Evolutionary conservation across 2,113 vertebrate species (phyloP), one percentile per base, ranked within the genome.

Genomic region (Orthonyx spaldingii): DNA sequence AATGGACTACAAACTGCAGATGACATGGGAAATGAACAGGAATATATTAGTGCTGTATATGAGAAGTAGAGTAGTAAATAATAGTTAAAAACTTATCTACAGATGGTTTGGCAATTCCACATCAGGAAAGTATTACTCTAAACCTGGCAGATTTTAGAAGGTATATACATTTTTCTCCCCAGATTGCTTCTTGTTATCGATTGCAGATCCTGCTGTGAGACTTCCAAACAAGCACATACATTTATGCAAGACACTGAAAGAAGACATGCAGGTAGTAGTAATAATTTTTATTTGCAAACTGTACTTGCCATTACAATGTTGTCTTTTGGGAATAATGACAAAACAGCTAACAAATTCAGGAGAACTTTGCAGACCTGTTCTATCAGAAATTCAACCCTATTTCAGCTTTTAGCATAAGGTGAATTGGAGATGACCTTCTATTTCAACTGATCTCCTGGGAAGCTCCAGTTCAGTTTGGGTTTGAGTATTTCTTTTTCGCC

Each of bases 211-310:
- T 76, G 90, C 91, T 76, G 63, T 39, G 74, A 69, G 78, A 44
- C 56, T 91, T 74, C 32, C 82, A 66, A 70, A 50, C 46, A 24
- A 82, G 63, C 50, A 47, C 55, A 63, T 12, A 30, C 4, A 4
- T 26, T 72, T 63, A 77, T 0, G 4, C 30, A 26, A 92, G 72
- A 88, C 1, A 91, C 56, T 46, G 64, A 85, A 69, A 89, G 70
- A 91, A 69, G 87, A 86, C 60, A 44, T 80, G 85, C 75, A 92
- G 49, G 83, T 75, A 96, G 75, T 8, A 93, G 41, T 63, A 63
- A 50, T 50, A 44, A 27, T 41, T 94, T 93, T 96, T 97, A 95
- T 96, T 96, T 93, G 63, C 42, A 59, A 90, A 77, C 61, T 33
- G 22, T 52, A 84, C 30, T 70, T 93, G 68, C 55, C 35, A 81